Evolutionary conservation across 2,888 invertebrate species (phyloP).

Genomic region (Mystacides longicornis): DNA sequence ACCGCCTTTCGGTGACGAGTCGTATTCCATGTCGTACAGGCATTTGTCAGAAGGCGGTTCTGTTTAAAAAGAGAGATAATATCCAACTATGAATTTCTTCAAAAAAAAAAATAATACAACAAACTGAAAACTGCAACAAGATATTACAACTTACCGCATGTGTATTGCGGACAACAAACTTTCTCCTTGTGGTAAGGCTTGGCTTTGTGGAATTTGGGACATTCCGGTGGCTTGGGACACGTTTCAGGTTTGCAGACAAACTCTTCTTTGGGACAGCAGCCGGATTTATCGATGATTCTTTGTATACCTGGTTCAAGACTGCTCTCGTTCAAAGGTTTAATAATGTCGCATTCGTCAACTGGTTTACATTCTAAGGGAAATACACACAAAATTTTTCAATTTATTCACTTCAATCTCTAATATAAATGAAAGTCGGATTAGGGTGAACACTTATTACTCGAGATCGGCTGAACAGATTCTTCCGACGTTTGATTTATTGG

Average conservation of each 20-base stretch:
- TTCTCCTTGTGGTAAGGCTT: slow-evolving; percentile 32
- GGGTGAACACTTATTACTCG: too few relatives aligned
- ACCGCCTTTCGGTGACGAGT: slow-evolving; percentile 47
- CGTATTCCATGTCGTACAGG: slow-evolving; percentile 51
- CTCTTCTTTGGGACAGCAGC: slow-evolving; percentile 63
- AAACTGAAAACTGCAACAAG: not conserved
- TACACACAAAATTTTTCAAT: too few relatives aligned
- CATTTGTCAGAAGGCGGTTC: slow-evolving; percentile 59
- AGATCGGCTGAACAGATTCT: too few relatives aligned
- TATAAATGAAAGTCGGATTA: too few relatives aligned
- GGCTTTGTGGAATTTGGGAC: slow-evolving; percentile 52
- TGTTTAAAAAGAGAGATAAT: too few relatives aligned
- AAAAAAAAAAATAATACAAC: too few relatives aligned
- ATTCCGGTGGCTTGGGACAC: slow-evolving; percentile 55
- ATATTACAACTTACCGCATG: slow-evolving; percentile 48
- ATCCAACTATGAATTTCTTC: too few relatives aligned
- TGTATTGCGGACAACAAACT: slow-evolving; percentile 58
- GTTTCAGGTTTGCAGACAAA: slow-evolving; percentile 53
- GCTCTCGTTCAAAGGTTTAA: slow-evolving; percentile 39
- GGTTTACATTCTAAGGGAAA: slow-evolving; percentile 61
- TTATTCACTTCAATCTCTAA: too few relatives aligned
- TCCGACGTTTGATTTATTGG: too few relatives aligned
- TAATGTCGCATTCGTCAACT: slow-evolving; percentile 56
- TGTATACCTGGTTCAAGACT: slow-evolving; percentile 57
- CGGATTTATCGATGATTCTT: slow-evolving; percentile 48